These are phyloP conservation scores for Columba janthina DNA, from an alignment of 2,113 vertebrate genomes.

Conservation along the genomic window DNA sequence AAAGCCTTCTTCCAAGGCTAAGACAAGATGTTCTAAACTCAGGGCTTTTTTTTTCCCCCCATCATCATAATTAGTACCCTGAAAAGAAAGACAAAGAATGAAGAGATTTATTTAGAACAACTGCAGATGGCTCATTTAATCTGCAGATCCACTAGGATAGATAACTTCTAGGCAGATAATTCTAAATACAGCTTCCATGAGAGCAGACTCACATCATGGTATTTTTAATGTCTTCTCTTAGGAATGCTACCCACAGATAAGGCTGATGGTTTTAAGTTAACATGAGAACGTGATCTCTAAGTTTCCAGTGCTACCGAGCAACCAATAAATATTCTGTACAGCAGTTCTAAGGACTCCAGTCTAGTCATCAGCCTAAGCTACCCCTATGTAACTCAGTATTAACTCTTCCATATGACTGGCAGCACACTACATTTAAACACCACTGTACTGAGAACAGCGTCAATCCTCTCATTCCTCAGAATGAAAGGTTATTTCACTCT, in stretches of 20 bases:
- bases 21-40: constrained; percentile 42
- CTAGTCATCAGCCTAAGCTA: background rate
- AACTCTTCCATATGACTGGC: background rate
- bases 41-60: background rate
- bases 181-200: constrained; percentile 64
- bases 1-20: constrained; percentile 52
- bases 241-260: background rate
- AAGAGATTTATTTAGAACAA: constrained; percentile 61
- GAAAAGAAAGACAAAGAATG: constrained; percentile 54
- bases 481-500: background rate
- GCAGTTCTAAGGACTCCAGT: background rate
- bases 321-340: background rate
- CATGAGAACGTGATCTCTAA: background rate
- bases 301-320: background rate
- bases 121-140: constrained; percentile 57
- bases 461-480: background rate
- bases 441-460: background rate
- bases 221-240: constrained; percentile 54
- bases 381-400: background rate
- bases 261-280: background rate
- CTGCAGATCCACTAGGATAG: constrained; percentile 41
- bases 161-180: constrained; percentile 40
- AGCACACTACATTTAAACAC: background rate
- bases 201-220: constrained; percentile 43
- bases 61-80: constrained; percentile 64